Evolutionary conservation across 2,888 invertebrate species (phyloP).

Genomic region (Formica aserva): DNA sequence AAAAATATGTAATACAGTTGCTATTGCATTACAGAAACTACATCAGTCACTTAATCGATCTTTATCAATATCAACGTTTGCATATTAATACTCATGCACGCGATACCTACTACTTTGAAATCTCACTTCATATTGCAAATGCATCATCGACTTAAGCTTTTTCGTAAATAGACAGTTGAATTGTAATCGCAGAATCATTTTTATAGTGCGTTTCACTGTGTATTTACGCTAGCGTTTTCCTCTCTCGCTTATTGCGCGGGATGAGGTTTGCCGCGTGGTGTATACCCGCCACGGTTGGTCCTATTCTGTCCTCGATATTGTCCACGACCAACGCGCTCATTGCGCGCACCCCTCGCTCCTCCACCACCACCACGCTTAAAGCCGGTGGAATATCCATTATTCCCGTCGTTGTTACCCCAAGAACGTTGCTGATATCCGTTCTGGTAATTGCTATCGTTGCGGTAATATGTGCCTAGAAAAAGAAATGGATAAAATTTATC

Average conservation of each 20-base stretch:
- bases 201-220: constrained; percentile 71
- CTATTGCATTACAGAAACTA: constrained; percentile 36
- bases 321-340: constrained; percentile 81
- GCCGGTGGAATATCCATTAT: constrained; percentile 78
- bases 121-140: constrained; percentile 41
- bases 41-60: constrained; percentile 50
- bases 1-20: constrained; percentile 19
- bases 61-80: constrained; percentile 58
- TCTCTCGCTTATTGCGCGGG: constrained; percentile 76
- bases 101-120: constrained; percentile 31
- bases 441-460: constrained; percentile 84
- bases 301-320: constrained; percentile 83
- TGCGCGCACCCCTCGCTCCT: constrained; percentile 77
- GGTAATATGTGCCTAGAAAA: constrained; percentile 81
- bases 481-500: neutral
- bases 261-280: constrained; percentile 82
- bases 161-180: constrained; percentile 77
- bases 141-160: constrained; percentile 72
- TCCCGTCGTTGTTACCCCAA: constrained; percentile 80
- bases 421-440: constrained; percentile 85
- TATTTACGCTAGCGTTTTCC: constrained; percentile 63
- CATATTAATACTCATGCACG: constrained; percentile 56
- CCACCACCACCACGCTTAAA: constrained; percentile 80
- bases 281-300: constrained; percentile 84
- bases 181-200: constrained; percentile 70